Evolutionary conservation across 2,113 vertebrate species (phyloP).

Genomic region (Gymnocephalus cernua): DNA sequence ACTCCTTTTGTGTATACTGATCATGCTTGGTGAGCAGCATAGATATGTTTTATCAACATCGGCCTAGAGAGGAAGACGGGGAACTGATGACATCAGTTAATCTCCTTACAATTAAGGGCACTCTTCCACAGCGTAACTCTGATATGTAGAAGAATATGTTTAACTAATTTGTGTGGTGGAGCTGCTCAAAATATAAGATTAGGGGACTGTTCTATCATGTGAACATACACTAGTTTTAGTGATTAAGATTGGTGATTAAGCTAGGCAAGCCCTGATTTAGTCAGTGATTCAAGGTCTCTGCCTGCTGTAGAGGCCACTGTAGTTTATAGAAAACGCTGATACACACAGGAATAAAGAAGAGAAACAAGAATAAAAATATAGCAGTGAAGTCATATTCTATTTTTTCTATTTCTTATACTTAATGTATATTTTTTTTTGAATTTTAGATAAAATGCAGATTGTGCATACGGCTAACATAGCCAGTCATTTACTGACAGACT

Average conservation of each 20-base stretch:
- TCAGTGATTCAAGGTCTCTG: neutral
- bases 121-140: conserved; percentile 50
- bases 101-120: conserved; percentile 69
- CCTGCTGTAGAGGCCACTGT: neutral
- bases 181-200: conserved; percentile 20
- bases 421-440: too few relatives aligned
- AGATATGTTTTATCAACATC: conserved; percentile 57
- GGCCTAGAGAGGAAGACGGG: conserved; percentile 37
- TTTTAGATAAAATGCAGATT: neutral
- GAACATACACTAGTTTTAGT: neutral
- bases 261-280: neutral
- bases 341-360: too few relatives aligned
- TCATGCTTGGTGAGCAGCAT: conserved; percentile 50
- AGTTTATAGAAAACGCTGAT: too few relatives aligned
- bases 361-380: too few relatives aligned
- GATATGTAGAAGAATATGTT: conserved; percentile 22
- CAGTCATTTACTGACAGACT: neutral
- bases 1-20: conserved; percentile 63
- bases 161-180: conserved; percentile 18
- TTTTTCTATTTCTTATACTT: too few relatives aligned
- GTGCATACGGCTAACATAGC: neutral
- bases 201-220: neutral
- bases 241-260: neutral
- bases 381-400: too few relatives aligned
- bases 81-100: conserved; percentile 73